A percentile compares a stretch with the other conserved stretches of the same genome.
Evolutionary conservation across 1,140 invertebrate species (phyloP).

Genomic region (Pteromalus puparum): DNA sequence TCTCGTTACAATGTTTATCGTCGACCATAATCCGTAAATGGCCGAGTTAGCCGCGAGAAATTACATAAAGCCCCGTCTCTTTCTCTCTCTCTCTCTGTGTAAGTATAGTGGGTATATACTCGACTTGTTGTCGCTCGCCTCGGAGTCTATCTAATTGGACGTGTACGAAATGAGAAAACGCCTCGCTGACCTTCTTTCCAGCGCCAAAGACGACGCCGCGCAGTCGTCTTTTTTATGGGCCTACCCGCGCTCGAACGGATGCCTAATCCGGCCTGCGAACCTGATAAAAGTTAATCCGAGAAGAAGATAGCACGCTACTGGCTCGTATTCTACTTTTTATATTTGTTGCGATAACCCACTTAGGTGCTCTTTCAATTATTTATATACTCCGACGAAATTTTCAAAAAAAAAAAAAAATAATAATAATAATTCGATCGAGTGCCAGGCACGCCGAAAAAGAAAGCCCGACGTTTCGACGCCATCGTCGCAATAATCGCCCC

Average conservation of each 20-base stretch:
- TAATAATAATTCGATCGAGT: neutral
- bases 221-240: neutral
- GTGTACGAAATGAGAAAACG: neutral
- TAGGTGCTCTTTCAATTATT: too few species aligned
- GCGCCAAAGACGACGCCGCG: too few species aligned
- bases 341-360: neutral
- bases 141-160: neutral
- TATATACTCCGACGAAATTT: too few species aligned
- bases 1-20: neutral
- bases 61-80: neutral
- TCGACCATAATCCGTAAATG: neutral
- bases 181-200: neutral
- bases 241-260: neutral
- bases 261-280: neutral
- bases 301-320: neutral
- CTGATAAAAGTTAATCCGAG: neutral
- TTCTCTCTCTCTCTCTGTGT: too few species aligned
- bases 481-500: slow-evolving; percentile 29
- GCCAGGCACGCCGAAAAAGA: too few species aligned
- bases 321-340: neutral
- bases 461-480: neutral
- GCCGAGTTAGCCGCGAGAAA: neutral
- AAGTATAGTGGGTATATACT: neutral
- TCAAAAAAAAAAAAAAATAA: too few species aligned
- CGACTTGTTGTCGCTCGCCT: neutral